Evolutionary conservation across 2,797 vertebrate genomes (phyloP), one percentile per base, ranked within the genome.

Genomic region (Acanthis flammea): DNA sequence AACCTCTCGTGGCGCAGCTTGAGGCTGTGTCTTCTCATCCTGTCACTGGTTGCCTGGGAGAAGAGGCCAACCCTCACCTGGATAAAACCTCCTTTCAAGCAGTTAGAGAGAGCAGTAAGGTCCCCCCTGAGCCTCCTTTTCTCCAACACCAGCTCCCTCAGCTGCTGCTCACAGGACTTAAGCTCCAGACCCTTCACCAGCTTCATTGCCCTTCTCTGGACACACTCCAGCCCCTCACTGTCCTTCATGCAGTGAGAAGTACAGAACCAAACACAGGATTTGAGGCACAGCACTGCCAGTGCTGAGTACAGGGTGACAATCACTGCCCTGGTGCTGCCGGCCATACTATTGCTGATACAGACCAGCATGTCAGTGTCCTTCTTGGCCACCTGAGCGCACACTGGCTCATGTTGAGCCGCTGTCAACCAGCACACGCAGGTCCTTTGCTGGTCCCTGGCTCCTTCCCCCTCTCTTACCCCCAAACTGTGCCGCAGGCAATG

Each of bases 211-310:
- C 13, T 42, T 15, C 35, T 37, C 70, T 50, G 55, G 31, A 25
- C 16, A 6, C 3, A 0, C 3, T 44, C 13, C 35, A 42, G 27
- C 23, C 5, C 35, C 7, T 42, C 47, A 47, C 1, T 18, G 19
- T 35, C 48, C 42, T 35, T 31, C 7, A 0, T 12, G 10, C 4
- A 8, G 15, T 22, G 48, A 55, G 23, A 9, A 11, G 19, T n/a
- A 28, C 63, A 55, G 13, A 55, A 37, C 6, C 1, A 3, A 17
- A 24, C 31, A 28, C 23, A n/a, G 13, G 13, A 54, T 31, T 42
- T 13, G 14, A 61, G 13, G 16, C 8, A 7, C 24, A 16, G 35
- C 41, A 3, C 28, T 5, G 7, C 30, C 41, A 19, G 30, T 2
- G 7, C 13, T 8, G 16, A 33, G n/a, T 31, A 31, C 14, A 16